Evolutionary conservation across 2,888 invertebrate genomes (phyloP).

Genomic region (Hydriomena furcata): DNA sequence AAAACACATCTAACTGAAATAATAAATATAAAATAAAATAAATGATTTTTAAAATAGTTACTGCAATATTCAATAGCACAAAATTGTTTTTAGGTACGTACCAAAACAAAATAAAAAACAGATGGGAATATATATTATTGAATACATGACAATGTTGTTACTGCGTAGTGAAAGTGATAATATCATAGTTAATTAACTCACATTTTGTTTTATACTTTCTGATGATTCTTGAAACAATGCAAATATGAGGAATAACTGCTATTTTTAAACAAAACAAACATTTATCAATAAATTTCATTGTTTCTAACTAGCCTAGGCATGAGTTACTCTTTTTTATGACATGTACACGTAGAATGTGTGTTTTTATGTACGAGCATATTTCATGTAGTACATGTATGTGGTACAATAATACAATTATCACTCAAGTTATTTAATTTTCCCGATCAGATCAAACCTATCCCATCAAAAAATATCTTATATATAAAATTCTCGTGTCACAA

Average conservation of each 20-base stretch:
- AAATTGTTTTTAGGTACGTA: conserved; percentile 3
- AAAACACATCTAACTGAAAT: conserved; percentile 27
- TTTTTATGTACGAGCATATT: no score
- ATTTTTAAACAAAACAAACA: background rate
- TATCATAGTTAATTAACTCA: background rate
- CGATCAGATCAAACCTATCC: no score
- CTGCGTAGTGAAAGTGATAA: background rate
- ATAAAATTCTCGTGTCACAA: no score
- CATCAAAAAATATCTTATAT: no score
- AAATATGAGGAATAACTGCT: background rate
- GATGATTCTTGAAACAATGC: background rate
- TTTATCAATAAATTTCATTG: background rate
- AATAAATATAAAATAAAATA: conserved; percentile 1
- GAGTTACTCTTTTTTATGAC: no score
- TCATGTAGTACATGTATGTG: no score
- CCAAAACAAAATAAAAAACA: conserved; percentile 8
- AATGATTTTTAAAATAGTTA: no score
- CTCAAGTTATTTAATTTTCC: no score
- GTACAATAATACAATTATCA: no score
- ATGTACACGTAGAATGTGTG: no score
- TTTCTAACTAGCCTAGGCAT: no score
- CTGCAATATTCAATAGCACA: no score
- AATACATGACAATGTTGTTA: conserved; percentile 1
- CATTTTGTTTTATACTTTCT: background rate
- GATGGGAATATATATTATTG: background rate